Evolutionary conservation across 2,113 vertebrate genomes (phyloP), one percentile per base, ranked within the genome.

Genomic region (Rutilus rutilus): DNA sequence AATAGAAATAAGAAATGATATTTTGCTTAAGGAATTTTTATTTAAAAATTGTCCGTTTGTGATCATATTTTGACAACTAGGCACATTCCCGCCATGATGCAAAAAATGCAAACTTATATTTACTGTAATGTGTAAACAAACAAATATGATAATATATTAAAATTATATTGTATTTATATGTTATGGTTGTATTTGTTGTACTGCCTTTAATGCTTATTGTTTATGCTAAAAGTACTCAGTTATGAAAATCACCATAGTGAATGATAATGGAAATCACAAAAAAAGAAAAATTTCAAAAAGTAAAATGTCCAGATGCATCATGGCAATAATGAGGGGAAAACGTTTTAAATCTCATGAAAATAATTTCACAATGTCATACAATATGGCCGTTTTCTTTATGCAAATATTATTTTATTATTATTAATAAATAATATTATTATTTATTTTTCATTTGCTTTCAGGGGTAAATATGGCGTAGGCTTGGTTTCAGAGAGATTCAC

Each of bases 151-250:
- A n/a, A 19, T 45, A 30, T 33, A 82, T 71, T 54, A 36, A 71
- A 71, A 71, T 69, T 69, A 11, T 54, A 71, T 47, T 52, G 45
- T 82, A 65, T 81, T 65, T 67, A 67, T 81, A 69, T 27, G 17
- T 67, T 30, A 71, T 39, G 62, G 79, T 82, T 14, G 30, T 65
- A 47, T 47, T 81, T 25, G 9, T 65, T 30, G 60, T 12, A 65
- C 42, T 65, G 60, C 60, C 25, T 81, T 65, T 65, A 65, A 65
- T 65, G 54, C 54, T 65, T 65, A 65, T 81, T 77, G 8, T 30
- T 64, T n/a, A 77, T 77, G 25, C 27, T 33, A 54, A 36, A 33
- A n/a, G 10, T 82, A 82, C 80, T 36, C 2, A 54, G 64, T 54
- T 57, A 57, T 57, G 1, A 36, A 54, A 54, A 82, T 45, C 8